Conservation (phyloP, 2,888 invertebrate species). For the Julus scanicus region DNA sequence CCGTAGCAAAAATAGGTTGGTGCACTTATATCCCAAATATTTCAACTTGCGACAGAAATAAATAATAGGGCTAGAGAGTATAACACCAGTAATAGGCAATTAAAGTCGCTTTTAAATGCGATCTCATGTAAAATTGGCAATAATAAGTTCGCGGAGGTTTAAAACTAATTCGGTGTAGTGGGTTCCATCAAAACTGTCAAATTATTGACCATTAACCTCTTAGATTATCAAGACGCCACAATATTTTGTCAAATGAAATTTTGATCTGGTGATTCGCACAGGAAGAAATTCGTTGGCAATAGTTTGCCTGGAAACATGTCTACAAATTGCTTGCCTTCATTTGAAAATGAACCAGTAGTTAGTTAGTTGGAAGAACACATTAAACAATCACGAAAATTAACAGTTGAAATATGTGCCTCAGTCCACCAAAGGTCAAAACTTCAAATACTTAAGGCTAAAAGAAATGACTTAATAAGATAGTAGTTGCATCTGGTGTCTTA, state of each 20-base stretch:
- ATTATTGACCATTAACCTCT: background rate
- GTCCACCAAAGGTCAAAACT: too few species aligned
- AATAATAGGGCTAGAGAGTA: background rate
- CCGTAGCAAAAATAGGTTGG: slow-evolving; percentile 17
- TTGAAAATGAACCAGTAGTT: background rate
- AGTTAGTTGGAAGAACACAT: too few species aligned
- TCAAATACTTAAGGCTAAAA: too few species aligned
- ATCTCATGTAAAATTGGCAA: background rate
- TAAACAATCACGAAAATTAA: background rate
- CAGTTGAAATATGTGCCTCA: too few species aligned
- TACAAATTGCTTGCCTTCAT: background rate
- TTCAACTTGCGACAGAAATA: slow-evolving; percentile 25
- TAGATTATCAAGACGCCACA: background rate
- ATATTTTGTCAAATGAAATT: background rate
- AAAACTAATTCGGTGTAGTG: background rate
- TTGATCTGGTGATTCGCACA: background rate
- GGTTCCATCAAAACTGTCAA: background rate
- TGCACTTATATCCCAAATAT: slow-evolving; percentile 1
- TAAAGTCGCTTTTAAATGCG: background rate
- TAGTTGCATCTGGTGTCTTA: too few species aligned
- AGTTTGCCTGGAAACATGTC: background rate
- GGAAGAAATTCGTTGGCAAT: background rate
- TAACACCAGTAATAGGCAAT: background rate
- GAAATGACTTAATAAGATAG: too few species aligned
- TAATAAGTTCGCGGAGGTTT: background rate